Base-by-base conservation (phyloP, 2,113 vertebrate genomes). In the Glareola pratincola region DNA sequence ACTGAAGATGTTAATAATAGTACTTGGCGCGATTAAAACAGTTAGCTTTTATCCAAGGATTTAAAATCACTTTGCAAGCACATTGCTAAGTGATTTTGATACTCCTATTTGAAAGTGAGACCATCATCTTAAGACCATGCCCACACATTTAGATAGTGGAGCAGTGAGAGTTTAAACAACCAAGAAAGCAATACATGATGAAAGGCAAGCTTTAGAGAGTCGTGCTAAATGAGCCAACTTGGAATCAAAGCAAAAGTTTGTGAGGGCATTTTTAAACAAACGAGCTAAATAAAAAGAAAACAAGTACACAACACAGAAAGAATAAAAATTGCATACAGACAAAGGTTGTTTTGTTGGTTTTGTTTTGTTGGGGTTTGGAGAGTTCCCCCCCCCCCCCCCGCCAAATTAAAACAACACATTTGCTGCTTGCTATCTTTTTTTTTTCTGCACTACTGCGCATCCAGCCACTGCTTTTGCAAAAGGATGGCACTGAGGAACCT, bases 1-100 rank as follows among this genome's bases (percentile, higher is more conserved):
- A 59, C 91, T 96, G 76, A 48, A 93, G 92, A 97, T 30, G 8
- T 90, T 97, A 96, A 96, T 96, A 96, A 96, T 22, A 91, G 92
- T 60, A 89, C 64, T 92, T 72, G 91, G 83, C 2, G 2, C 16
- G 5, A 88, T 92, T 94, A 95, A 84, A 93, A 96, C 87, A 90
- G 85, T 93, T 88, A 93, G 95, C 76, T 93, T 94, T 92, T 94
- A 90, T 93, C 62, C 87, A 51, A 95, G 79, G 64, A 91, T 94
- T 94, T 94, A 39, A 91, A 91, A 95, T 83, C 64, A 81, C 76
- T 96, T 54, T 80, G 64, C 48, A 72, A 85, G 64, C 88, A 36
- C 47, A 60, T 47, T 72, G 62, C 92, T 95, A 75, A 95, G 88
- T 90, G 83, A 22, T 96, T 94, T 32, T 79, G 74, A 95, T 95